Conservation (phyloP, 37 sponge, comb jelly and placozoan genomes). For the Cliona cf. orientalis region DNA sequence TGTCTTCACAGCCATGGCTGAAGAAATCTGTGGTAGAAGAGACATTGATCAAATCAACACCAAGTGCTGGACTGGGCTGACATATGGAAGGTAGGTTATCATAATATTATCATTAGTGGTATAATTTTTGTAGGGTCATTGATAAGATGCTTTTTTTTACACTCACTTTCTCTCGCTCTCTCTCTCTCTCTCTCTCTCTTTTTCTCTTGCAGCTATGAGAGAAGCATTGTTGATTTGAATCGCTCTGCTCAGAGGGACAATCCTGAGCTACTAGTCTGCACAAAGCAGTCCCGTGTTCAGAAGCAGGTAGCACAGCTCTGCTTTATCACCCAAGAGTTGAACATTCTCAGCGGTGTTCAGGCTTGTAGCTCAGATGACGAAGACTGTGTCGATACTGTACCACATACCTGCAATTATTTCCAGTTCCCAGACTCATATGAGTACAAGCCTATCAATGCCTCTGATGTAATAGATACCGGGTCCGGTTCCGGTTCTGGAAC, state of each 20-base stretch:
- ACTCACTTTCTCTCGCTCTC: neutral
- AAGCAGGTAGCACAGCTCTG: neutral
- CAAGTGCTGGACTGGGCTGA: conserved; percentile 53
- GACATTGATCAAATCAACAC: neutral
- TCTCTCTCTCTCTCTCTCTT: neutral
- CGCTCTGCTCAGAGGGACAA: conserved; percentile 27
- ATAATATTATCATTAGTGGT: neutral
- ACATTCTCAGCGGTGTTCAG: neutral
- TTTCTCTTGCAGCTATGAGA: conserved; percentile 19
- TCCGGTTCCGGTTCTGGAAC: neutral
- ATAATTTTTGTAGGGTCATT: neutral
- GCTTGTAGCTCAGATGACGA: conserved; percentile 31
- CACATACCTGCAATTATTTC: neutral
- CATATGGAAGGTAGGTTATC: conserved; percentile 28
- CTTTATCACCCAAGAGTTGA: conserved; percentile 17
- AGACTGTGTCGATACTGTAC: conserved; percentile 13
- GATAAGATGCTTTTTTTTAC: neutral
- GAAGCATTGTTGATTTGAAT: neutral
- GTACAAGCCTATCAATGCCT: neutral
- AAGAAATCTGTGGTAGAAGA: conserved; percentile 1
- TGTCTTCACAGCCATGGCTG: conserved; percentile 10
- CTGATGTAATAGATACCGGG: neutral
- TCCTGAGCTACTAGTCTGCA: conserved; percentile 42
- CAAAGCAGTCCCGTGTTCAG: neutral
- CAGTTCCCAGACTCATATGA: conserved; percentile 9